Conservation (phyloP, 2,888 invertebrate genomes). For the Eupithecia vulgata region DNA sequence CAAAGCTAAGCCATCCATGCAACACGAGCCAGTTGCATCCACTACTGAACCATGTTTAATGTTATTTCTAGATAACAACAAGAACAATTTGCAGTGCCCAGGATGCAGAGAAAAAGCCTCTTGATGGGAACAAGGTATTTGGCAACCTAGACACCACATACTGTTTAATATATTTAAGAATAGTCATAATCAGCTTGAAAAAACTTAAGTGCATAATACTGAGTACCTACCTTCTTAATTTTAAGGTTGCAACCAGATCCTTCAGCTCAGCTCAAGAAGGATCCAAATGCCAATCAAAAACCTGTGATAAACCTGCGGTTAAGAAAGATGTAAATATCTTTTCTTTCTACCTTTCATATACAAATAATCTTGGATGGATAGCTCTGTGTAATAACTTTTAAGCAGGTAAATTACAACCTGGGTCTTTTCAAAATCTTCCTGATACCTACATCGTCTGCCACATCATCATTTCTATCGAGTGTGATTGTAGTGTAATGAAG, state of each 20-base stretch:
- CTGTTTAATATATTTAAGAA: neutral
- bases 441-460: too few relatives aligned
- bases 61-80: neutral
- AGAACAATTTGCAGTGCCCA: neutral
- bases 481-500: too few relatives aligned
- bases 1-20: too few relatives aligned
- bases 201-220: neutral
- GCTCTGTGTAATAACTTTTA: too few relatives aligned
- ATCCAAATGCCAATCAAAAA: neutral
- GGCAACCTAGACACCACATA: neutral
- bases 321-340: slow-evolving; percentile 2
- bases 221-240: neutral
- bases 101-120: neutral
- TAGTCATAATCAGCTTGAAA: neutral
- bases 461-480: too few relatives aligned
- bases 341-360: neutral
- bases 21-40: too few relatives aligned
- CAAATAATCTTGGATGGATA: too few relatives aligned
- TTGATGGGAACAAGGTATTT: neutral
- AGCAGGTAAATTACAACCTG: too few relatives aligned
- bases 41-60: neutral
- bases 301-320: neutral
- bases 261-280: neutral
- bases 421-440: too few relatives aligned
- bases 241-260: neutral